phyloP scores from a whole-genome alignment of 2,888 invertebrate genomes.

The Macrophya annulata region DNA sequence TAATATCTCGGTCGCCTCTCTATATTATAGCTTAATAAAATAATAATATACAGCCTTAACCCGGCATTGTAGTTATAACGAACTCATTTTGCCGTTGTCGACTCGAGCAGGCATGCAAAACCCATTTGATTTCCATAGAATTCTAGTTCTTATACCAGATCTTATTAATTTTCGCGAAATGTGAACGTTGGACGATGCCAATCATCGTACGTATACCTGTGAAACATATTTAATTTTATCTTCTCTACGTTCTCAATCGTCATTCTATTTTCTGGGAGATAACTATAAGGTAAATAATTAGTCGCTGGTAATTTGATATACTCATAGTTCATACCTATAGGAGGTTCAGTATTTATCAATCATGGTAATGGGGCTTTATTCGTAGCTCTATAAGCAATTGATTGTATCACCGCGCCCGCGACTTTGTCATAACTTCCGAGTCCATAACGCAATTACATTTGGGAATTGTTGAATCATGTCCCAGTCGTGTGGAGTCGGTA shows the following conservation, averaged over 20 bases:
- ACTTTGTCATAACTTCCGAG: constrained; percentile 53
- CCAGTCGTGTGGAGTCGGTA: constrained; percentile 67
- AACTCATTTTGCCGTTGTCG: constrained; percentile 43
- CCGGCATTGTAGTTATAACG: constrained; percentile 62
- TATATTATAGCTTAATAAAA: constrained; percentile 76
- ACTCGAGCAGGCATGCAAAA: constrained; percentile 59
- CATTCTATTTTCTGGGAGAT: neutral
- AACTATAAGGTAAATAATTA: neutral
- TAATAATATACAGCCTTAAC: constrained; percentile 69
- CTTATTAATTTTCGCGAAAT: constrained; percentile 62
- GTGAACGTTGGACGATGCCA: neutral
- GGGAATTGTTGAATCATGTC: constrained; percentile 74
- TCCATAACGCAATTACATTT: constrained; percentile 69
- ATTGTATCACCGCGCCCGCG: constrained; percentile 38
- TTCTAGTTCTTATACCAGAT: constrained; percentile 71
- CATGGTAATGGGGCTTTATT: constrained; percentile 21
- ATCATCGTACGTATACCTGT: neutral
- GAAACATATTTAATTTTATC: too few species aligned
- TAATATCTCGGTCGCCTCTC: constrained; percentile 72
- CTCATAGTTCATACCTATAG: too few species aligned
- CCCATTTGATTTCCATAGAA: constrained; percentile 77
- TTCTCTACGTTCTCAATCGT: neutral
- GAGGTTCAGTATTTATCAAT: neutral
- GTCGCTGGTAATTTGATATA: neutral
- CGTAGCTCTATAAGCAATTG: constrained; percentile 32